Evolutionary conservation across 2,797 vertebrate species (phyloP), one percentile per base, ranked within the genome.

Genomic region (Eupleurogrammus muticus): DNA sequence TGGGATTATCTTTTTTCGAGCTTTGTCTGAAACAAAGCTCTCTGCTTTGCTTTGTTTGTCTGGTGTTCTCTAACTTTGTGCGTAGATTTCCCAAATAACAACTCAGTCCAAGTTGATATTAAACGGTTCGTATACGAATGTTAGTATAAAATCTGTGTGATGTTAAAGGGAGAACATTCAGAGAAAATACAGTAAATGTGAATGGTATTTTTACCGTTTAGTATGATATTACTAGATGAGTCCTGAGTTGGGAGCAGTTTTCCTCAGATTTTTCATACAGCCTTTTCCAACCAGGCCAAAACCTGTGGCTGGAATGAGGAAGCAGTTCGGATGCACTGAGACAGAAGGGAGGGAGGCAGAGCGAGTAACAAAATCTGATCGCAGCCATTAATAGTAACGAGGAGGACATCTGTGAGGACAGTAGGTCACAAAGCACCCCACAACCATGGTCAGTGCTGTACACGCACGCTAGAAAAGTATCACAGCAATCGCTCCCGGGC

Each of bases 381-480:
- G n/a, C 49, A 57, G 78, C 55, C 60, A 76, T 90, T 87, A 89
- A 86, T 89, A 75, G 75, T 84, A 85, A 90, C 84, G 79, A 89
- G 75, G 48, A 51, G 79, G 70, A 81, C 84, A 81, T 80, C 73
- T 67, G 66, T 14, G 73, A 81, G 78, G 80, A 90, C 87, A 88
- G 77, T 76, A 66, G 87, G 86, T 87, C 88, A 86, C 74, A 66
- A 73, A 82, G 69, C 81, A 69, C 82, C 77, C 79, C 70, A 28
- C 56, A 69, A 77, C 68, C 44, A 64, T 28, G 74, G 64, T 58
- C 76, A 70, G 9, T 44, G 75, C 77, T 20, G 51, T 75, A 80
- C 58, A 73, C 76, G 87, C 78, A 80, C 74, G 72, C 77, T 82
- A 60, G 82, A 73, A 70, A 78, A 59, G 56, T 71, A 69, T 72